Percentiles rank a stretch among this genome's conserved stretches.
These are phyloP conservation scores for Carabus problematicus DNA, from an alignment of 2,888 invertebrate genomes.

Conservation along the genomic window DNA sequence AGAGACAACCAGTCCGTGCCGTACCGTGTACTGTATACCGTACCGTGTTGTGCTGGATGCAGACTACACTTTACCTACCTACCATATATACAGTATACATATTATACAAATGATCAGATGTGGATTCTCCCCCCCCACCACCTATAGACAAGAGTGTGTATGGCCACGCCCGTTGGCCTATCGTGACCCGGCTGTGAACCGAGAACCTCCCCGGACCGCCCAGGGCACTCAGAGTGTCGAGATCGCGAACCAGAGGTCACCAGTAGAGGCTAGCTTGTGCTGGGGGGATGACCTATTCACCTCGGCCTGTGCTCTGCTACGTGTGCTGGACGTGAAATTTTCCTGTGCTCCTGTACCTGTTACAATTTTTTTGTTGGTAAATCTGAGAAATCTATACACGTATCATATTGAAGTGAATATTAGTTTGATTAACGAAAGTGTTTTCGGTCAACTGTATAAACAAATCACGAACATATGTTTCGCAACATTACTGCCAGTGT, in stretches of 20 bases:
- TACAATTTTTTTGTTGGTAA: conserved; percentile 37
- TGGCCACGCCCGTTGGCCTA: conserved; percentile 60
- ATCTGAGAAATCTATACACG: conserved; percentile 26
- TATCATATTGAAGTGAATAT: conserved; percentile 25
- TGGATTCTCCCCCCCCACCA: conserved; percentile 46
- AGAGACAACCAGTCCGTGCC: too few relatives aligned
- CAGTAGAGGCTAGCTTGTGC: conserved; percentile 62
- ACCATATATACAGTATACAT: too few relatives aligned
- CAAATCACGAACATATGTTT: conserved; percentile 37
- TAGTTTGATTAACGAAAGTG: conserved; percentile 20
- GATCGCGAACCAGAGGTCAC: conserved; percentile 61
- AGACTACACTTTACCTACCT: conserved; percentile 26
- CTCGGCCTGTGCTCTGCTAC: conserved; percentile 55
- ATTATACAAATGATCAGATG: conserved; percentile 40
- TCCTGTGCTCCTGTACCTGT: conserved; percentile 30
- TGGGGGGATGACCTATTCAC: conserved; percentile 61
- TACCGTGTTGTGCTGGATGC: conserved; percentile 11
- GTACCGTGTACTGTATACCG: conserved; percentile 3
- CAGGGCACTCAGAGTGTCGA: conserved; percentile 61
- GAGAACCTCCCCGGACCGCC: conserved; percentile 61
- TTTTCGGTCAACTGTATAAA: conserved; percentile 3
- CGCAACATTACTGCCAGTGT: conserved; percentile 18
- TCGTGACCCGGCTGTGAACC: conserved; percentile 61
- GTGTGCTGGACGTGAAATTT: conserved; percentile 47
- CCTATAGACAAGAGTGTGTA: too few relatives aligned